phyloP scores from a whole-genome alignment of 2,797 vertebrate genomes.

The Phoeniculus purpureus region DNA sequence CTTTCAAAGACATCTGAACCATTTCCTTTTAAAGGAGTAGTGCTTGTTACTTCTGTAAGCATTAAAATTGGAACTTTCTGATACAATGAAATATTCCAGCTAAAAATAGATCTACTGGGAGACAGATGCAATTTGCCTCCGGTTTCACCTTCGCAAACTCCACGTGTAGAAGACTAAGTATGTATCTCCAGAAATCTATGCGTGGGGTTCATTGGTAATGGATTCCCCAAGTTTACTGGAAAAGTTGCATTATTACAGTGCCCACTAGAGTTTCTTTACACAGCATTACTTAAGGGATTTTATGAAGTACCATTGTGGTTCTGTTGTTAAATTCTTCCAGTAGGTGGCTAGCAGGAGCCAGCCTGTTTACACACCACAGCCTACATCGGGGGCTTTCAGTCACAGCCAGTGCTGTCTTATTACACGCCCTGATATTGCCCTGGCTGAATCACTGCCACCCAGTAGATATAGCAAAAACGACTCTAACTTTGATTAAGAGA shows the following conservation, averaged over 20 bases:
- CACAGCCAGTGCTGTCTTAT: conserved; percentile 29
- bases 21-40: neutral
- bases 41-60: neutral
- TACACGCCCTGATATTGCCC: neutral
- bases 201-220: neutral
- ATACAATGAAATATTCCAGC: neutral
- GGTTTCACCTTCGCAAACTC: neutral
- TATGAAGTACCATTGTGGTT: neutral
- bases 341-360: neutral
- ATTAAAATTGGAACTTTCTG: neutral
- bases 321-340: conserved; percentile 11
- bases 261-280: neutral
- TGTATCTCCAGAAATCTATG: neutral
- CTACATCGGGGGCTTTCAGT: conserved; percentile 36
- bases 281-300: conserved; percentile 20
- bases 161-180: neutral
- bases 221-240: neutral
- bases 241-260: neutral
- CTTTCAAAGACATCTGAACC: neutral
- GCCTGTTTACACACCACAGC: conserved; percentile 17
- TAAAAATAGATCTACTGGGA: neutral
- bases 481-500: neutral
- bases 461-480: conserved; percentile 29
- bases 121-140: neutral
- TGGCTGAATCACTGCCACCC: conserved; percentile 14